Conservation (phyloP, 2,113 vertebrate genomes). For the Dromaius novaehollandiae region DNA sequence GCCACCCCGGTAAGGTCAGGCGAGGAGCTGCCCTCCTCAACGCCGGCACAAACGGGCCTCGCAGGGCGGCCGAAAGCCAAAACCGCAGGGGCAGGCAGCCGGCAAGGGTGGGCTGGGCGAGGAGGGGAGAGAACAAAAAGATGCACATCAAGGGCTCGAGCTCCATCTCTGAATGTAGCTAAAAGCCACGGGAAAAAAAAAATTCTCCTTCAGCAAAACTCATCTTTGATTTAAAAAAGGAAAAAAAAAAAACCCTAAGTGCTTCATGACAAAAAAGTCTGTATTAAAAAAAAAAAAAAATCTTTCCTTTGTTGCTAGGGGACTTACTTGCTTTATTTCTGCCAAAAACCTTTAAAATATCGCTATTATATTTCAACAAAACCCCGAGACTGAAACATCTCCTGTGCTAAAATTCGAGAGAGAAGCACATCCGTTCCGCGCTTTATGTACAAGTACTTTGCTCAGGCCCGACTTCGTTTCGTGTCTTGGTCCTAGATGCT, state of each 20-base stretch:
- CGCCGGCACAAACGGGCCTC: not conserved
- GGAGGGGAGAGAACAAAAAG: not conserved
- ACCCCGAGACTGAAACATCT: not conserved
- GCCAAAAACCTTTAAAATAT: slow-evolving; percentile 15
- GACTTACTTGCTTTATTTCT: not conserved
- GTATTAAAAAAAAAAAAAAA: not conserved
- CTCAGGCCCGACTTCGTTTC: slow-evolving; percentile 30
- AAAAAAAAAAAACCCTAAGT: not conserved
- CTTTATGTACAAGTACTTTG: not conserved
- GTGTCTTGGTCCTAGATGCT: slow-evolving; percentile 39
- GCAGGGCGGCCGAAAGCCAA: not conserved
- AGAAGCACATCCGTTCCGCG: not conserved
- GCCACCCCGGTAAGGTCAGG: not conserved
- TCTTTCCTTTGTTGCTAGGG: slow-evolving; percentile 40
- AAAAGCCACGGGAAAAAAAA: not conserved
- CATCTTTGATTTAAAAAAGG: not conserved
- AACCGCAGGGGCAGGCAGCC: not conserved
- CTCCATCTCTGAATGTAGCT: not conserved
- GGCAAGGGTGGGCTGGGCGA: not conserved
- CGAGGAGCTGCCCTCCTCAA: not conserved
- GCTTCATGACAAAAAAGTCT: not conserved
- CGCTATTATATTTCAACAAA: not conserved
- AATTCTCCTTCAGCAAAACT: not conserved
- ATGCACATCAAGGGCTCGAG: not conserved
- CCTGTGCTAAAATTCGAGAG: not conserved